Conservation (phyloP, 2,888 invertebrate genomes). For the Caenorhabditis sulstoni region DNA sequence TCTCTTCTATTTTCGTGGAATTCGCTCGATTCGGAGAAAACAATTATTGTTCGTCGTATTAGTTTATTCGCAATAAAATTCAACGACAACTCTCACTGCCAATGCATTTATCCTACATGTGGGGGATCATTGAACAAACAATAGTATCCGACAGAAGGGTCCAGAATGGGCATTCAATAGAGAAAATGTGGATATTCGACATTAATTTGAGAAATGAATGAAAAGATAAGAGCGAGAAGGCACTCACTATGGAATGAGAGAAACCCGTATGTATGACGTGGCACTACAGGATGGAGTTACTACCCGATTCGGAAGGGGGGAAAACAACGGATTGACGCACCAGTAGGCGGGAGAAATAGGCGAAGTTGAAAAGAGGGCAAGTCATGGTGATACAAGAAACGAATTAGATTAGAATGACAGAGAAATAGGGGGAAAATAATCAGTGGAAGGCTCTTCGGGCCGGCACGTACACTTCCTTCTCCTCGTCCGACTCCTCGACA, state of each 20-base stretch:
- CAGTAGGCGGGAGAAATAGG: conserved; percentile 11
- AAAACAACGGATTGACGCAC: conserved; percentile 17
- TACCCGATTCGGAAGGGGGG: conserved; percentile 5
- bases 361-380: conserved; percentile 10
- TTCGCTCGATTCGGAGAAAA: neutral
- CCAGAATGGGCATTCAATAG: conserved; percentile 9
- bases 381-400: conserved; percentile 36
- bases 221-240: neutral
- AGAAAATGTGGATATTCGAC: neutral
- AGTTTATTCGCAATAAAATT: conserved; percentile 22
- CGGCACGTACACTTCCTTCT: conserved; percentile 30
- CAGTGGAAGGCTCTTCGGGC: conserved; percentile 30
- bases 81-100: conserved; percentile 8
- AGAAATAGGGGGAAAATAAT: conserved; percentile 6
- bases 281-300: conserved; percentile 2
- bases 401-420: conserved; percentile 40
- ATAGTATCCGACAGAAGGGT: conserved; percentile 21
- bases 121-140: conserved; percentile 14
- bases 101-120: conserved; percentile 18
- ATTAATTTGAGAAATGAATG: neutral
- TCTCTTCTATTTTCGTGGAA: too few relatives aligned
- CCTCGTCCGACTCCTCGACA: conserved; percentile 51
- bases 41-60: neutral
- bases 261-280: conserved; percentile 8
- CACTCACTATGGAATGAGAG: neutral